Percentiles rank a stretch among this genome's conserved stretches.
phyloP scores from a whole-genome alignment of 2,888 invertebrate genomes.

The Cerastoderma edule region DNA sequence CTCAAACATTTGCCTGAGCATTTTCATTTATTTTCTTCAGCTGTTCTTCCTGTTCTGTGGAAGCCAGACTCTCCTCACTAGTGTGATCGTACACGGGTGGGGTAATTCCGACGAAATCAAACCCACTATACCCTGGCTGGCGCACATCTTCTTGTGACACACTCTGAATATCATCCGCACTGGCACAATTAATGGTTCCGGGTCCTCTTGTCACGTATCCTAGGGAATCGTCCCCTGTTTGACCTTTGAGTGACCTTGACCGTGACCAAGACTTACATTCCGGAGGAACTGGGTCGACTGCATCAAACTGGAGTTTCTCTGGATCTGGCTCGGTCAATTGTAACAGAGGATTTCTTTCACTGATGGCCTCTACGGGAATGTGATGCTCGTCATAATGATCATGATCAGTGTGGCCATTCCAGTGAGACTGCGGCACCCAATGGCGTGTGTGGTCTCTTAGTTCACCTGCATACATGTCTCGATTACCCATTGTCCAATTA shows the following conservation, averaged over 20 bases:
- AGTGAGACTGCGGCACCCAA: too few relatives aligned
- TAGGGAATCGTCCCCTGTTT: neutral
- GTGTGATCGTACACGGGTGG: neutral
- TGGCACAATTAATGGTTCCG: neutral
- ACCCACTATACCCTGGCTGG: neutral
- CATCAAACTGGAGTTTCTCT: neutral
- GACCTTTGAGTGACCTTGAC: conserved; percentile 1
- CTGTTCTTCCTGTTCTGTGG: neutral
- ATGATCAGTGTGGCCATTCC: too few relatives aligned
- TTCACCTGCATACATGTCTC: too few relatives aligned
- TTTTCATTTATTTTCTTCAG: conserved; percentile 9
- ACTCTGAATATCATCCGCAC: neutral
- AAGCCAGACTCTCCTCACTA: neutral
- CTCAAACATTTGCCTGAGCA: too few relatives aligned
- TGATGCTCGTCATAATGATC: too few relatives aligned
- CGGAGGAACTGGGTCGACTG: neutral
- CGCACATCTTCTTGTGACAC: neutral
- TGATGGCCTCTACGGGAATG: too few relatives aligned
- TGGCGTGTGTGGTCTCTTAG: too few relatives aligned
- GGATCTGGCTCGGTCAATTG: neutral
- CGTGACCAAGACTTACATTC: conserved; percentile 8
- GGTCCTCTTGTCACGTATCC: neutral
- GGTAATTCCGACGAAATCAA: neutral
- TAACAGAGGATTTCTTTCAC: neutral
- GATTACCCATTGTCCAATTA: too few relatives aligned